Percentiles rank a stretch among this genome's conserved stretches.
Conservation (phyloP, 2,113 vertebrate genomes). For the Scomber japonicus region DNA sequence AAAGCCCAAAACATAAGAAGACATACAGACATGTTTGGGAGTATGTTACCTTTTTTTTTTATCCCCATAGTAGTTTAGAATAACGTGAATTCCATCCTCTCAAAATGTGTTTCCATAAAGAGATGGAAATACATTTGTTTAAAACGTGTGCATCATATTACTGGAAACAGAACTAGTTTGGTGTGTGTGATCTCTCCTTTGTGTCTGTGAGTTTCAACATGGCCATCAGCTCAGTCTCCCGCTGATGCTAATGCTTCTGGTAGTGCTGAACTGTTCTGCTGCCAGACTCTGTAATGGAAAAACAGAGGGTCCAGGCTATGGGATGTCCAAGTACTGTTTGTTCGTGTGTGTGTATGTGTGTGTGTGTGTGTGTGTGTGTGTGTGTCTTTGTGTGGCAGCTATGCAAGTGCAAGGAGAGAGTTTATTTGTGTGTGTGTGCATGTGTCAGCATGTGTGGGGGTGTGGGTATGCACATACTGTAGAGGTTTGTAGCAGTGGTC, state of each 20-base stretch:
- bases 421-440: conserved; percentile 35
- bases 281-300: conserved; percentile 71
- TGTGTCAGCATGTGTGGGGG: conserved; percentile 52
- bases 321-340: conserved; percentile 47
- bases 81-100: no score
- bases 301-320: conserved; percentile 66
- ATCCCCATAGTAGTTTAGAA: no score
- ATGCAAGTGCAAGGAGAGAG: conserved; percentile 10
- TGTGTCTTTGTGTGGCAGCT: neutral
- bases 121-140: neutral
- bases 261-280: conserved; percentile 48
- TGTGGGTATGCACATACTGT: conserved; percentile 17
- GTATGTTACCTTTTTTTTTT: no score
- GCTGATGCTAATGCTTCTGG: conserved; percentile 51
- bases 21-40: no score
- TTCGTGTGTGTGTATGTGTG: conserved; percentile 29
- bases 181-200: neutral
- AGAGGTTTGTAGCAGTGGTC: neutral
- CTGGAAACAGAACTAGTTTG: neutral
- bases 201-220: conserved; percentile 35
- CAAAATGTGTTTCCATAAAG: no score
- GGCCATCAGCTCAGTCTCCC: conserved; percentile 45
- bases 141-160: neutral
- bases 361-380: neutral
- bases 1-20: no score